Evolutionary conservation across 2,113 vertebrate genomes (phyloP), one percentile per base, ranked within the genome.

Genomic region (Phycodurus eques): DNA sequence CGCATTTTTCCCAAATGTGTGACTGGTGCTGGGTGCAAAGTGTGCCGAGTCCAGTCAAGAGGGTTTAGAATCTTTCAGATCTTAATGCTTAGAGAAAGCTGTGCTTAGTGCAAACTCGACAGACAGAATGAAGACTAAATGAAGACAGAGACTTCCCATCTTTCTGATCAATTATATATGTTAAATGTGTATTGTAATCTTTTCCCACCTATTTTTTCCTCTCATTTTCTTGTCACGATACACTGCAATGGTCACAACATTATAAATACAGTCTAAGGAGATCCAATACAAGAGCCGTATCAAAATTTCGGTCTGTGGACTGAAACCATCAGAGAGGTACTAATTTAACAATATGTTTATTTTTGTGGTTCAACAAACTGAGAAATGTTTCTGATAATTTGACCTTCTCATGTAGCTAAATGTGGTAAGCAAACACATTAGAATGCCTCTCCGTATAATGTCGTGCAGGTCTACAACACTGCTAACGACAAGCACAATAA

Each of bases 1-100:
- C 76, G 83, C 82, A 74, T 79, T 82, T 82, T 19, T 85, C 81
- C 87, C 90, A 88, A 88, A 88, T 90, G 90, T 76, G 87, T 82
- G 81, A 70, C 77, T 84, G 82, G 73, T 81, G 80, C 42, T 60
- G 73, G 80, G 85, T 90, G 74, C 69, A 80, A 76, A 75, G 83
- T 82, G 83, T 77, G 73, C 66, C 1, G 51, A 61, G 57, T 61
- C 6, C 76, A 44, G 76, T 72, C 72, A 22, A 74, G 33, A 62
- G 76, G 73, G 73, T 70, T 80, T 56, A 67, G 72, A 73, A 47
- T 66, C 65, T 74, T 49, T 51, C 44, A 65, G 73, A 59, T 66
- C 51, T 72, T 67, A 80, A 62, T 60, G 75, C 70, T 57, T 35
- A 33, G 17, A 49, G 57, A 74, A n/a, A 44, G 35, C 11, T 62